Conservation (phyloP, 2,797 vertebrate genomes). For the Knipowitschia caucasica region DNA sequence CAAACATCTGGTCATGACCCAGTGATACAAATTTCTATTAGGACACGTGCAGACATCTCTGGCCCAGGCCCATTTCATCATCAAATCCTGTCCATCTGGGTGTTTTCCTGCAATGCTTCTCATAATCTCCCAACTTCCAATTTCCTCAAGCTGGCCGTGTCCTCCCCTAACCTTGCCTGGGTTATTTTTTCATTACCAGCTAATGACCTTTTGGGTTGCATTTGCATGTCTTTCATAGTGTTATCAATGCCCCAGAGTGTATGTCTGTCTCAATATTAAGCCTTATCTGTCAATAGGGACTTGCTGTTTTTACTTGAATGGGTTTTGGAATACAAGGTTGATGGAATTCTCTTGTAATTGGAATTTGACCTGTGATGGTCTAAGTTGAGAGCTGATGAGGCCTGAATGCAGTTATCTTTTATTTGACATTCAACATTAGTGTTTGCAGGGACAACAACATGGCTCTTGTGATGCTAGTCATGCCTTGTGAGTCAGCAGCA, state of each 20-base stretch:
- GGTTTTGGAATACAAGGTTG: conserved; percentile 15
- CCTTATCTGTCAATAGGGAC: conserved; percentile 25
- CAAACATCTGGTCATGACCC: conserved; percentile 55
- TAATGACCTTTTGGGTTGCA: conserved; percentile 14
- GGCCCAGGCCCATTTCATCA: conserved; percentile 25
- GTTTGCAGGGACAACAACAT: conserved; percentile 14
- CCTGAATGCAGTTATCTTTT: not conserved
- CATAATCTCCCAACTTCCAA: conserved; percentile 47
- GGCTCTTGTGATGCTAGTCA: conserved; percentile 64
- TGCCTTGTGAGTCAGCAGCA: conserved; percentile 70
- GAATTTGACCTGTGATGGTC: not conserved
- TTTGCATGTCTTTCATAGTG: conserved; percentile 12
- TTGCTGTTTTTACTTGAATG: conserved; percentile 1
- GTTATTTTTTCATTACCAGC: conserved; percentile 73
- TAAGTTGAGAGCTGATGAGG: not conserved
- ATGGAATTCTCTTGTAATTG: conserved; percentile 20
- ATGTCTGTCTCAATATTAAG: conserved; percentile 24
- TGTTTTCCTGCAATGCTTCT: conserved; percentile 40
- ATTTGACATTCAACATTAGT: not conserved
- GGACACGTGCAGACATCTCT: conserved; percentile 17
- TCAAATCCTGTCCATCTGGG: conserved; percentile 52
- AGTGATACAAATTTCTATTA: conserved; percentile 41
- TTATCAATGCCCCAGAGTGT: conserved; percentile 20
- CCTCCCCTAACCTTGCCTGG: conserved; percentile 79
- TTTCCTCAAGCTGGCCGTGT: conserved; percentile 14